Percentiles rank a stretch among this genome's conserved stretches.
Evolutionary conservation across 1,140 invertebrate species (phyloP).

Genomic region (Formica selysi): DNA sequence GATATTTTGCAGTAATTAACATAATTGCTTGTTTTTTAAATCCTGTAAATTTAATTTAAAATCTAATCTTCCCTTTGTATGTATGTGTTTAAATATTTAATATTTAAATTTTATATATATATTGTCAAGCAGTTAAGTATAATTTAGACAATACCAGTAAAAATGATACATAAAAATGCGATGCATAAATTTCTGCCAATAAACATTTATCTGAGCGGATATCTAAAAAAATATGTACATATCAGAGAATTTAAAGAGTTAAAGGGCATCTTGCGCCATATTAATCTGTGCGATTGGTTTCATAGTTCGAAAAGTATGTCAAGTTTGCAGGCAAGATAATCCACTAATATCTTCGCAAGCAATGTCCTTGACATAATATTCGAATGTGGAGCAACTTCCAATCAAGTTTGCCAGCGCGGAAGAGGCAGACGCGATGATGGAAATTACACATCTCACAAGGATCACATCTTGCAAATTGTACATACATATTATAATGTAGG

Average conservation of each 20-base stretch:
- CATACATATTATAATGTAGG: conserved; percentile 1
- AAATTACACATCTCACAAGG: conserved; percentile 19
- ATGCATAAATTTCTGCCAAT: not conserved
- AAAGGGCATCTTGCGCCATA: not conserved
- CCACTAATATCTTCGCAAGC: not conserved
- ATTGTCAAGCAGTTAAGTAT: not conserved
- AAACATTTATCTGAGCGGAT: not conserved
- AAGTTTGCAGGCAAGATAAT: conserved; percentile 48
- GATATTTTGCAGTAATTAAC: not conserved
- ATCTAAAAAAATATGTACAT: not conserved
- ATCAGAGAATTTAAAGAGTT: not conserved
- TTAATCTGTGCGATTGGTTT: not conserved
- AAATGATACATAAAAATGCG: not conserved
- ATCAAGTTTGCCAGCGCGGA: conserved; percentile 27
- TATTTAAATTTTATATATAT: not conserved
- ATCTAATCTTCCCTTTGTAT: not conserved
- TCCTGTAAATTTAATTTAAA: not conserved
- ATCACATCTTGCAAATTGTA: not conserved
- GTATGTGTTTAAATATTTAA: not conserved
- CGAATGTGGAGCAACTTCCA: conserved; percentile 52
- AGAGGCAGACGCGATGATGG: not conserved
- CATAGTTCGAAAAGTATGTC: conserved; percentile 18
- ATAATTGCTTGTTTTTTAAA: not conserved
- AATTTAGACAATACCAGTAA: not conserved
- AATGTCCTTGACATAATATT: conserved; percentile 67